Evolutionary conservation across 2,888 invertebrate species (phyloP).

Genomic region (Cristatella mucedo): DNA sequence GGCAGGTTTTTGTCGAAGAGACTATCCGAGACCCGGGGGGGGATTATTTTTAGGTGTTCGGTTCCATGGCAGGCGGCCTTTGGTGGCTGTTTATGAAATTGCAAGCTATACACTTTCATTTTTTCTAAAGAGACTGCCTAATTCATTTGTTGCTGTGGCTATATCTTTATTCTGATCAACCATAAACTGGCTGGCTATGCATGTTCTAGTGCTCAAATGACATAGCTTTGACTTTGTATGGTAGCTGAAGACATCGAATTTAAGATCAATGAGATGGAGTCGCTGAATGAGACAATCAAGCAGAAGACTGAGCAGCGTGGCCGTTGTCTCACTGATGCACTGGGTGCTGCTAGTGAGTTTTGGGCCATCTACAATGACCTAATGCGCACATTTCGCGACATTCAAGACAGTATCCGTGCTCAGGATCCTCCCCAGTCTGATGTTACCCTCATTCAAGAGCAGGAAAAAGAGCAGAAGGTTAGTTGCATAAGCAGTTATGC

Average conservation of each 20-base stretch:
- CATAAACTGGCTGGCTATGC: not conserved
- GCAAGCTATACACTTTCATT: too few relatives aligned
- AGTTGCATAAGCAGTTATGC: not conserved
- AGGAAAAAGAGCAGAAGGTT: constrained; percentile 33
- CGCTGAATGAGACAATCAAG: constrained; percentile 19
- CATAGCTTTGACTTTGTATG: not conserved
- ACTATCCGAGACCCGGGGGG: too few relatives aligned
- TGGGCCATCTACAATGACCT: constrained; percentile 25
- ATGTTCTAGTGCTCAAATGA: not conserved
- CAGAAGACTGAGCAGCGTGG: constrained; percentile 19
- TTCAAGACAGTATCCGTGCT: constrained; percentile 31
- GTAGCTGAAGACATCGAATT: constrained; percentile 27
- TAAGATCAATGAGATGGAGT: constrained; percentile 25
- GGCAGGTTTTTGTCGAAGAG: too few relatives aligned
- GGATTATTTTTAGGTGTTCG: too few relatives aligned
- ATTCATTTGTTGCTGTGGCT: too few relatives aligned
- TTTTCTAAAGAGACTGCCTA: too few relatives aligned
- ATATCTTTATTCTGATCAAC: too few relatives aligned
- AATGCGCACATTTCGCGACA: constrained; percentile 26
- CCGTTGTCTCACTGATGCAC: constrained; percentile 21
- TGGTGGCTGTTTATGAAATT: too few relatives aligned
- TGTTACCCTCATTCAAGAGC: constrained; percentile 28
- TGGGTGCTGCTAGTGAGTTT: constrained; percentile 26
- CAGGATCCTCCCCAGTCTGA: constrained; percentile 35
- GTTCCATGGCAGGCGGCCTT: too few relatives aligned